A percentile compares a stretch with the other conserved stretches of the same genome.
phyloP scores from a whole-genome alignment of 2,113 vertebrate genomes.

The Dunckerocampus dactyliophorus region DNA sequence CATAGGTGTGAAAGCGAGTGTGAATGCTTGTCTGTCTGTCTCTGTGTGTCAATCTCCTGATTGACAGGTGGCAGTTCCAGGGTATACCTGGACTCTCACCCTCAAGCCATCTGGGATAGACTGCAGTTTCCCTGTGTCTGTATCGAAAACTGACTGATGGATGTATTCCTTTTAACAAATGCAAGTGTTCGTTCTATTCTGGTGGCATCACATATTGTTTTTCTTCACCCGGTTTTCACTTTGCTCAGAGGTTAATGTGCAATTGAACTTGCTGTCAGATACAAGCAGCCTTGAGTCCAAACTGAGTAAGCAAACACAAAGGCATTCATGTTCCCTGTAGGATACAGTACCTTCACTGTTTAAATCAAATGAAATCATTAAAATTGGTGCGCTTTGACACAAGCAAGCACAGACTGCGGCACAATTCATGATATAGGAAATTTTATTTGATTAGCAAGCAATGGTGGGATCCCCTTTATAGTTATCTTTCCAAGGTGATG shows the following conservation, averaged over 20 bases:
- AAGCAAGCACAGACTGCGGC: background rate
- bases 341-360: background rate
- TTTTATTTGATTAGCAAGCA: constrained; percentile 31
- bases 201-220: background rate
- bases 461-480: constrained; percentile 25
- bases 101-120: no score
- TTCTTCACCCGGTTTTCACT: constrained; percentile 1
- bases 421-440: background rate
- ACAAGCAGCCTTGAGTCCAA: constrained; percentile 15
- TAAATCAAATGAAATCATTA: constrained; percentile 1
- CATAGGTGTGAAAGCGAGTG: no score
- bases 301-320: constrained; percentile 17
- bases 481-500: constrained; percentile 14
- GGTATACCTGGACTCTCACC: no score
- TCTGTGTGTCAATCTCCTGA: no score
- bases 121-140: no score
- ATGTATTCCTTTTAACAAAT: background rate
- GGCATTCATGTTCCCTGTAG: constrained; percentile 1
- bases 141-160: no score
- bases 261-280: constrained; percentile 23
- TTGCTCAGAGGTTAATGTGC: constrained; percentile 34
- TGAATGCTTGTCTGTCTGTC: no score
- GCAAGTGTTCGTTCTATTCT: background rate
- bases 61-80: no score
- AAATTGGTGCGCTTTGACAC: background rate